Conservation (phyloP, 2,888 invertebrate species). For the Teleiodes luculella region DNA sequence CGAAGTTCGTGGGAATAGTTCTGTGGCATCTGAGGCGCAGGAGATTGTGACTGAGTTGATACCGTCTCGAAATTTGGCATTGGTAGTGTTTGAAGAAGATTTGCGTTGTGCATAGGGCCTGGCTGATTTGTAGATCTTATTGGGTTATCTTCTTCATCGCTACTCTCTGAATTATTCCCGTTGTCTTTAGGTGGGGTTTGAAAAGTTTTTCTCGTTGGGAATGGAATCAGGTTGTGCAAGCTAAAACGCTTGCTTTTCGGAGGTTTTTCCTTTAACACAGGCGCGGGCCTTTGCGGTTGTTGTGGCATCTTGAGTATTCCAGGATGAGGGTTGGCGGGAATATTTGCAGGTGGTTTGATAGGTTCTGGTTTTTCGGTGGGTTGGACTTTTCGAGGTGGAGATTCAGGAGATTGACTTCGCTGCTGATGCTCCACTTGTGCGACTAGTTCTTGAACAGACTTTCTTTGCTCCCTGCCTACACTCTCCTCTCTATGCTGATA, state of each 20-base stretch:
- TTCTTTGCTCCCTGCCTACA: slow-evolving; percentile 61
- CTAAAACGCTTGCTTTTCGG: slow-evolving; percentile 72
- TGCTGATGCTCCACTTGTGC: slow-evolving; percentile 79
- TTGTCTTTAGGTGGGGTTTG: slow-evolving; percentile 69
- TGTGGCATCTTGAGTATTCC: slow-evolving; percentile 66
- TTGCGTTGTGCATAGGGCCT: slow-evolving; percentile 77
- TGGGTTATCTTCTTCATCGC: slow-evolving; percentile 77
- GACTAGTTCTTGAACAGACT: slow-evolving; percentile 81
- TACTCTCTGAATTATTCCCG: slow-evolving; percentile 77
- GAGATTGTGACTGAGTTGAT: slow-evolving; percentile 62
- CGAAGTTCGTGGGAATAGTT: slow-evolving; percentile 48
- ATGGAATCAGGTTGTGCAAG: slow-evolving; percentile 72
- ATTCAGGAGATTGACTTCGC: slow-evolving; percentile 59
- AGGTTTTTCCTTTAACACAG: slow-evolving; percentile 68
- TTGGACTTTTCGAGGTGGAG: slow-evolving; percentile 51
- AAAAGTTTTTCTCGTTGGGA: slow-evolving; percentile 72
- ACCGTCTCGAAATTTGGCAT: slow-evolving; percentile 79
- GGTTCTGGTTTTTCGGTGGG: slow-evolving; percentile 53
- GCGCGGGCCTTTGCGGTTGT: slow-evolving; percentile 68
- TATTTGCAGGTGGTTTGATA: slow-evolving; percentile 17
- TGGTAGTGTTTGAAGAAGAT: slow-evolving; percentile 70
- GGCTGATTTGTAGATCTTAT: slow-evolving; percentile 67
- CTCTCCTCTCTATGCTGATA: slow-evolving; percentile 38
- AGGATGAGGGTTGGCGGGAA: slow-evolving; percentile 42
- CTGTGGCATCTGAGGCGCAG: slow-evolving; percentile 47